Evolutionary conservation across 2,797 vertebrate genomes (phyloP).

Genomic region (Acridotheres tristis): DNA sequence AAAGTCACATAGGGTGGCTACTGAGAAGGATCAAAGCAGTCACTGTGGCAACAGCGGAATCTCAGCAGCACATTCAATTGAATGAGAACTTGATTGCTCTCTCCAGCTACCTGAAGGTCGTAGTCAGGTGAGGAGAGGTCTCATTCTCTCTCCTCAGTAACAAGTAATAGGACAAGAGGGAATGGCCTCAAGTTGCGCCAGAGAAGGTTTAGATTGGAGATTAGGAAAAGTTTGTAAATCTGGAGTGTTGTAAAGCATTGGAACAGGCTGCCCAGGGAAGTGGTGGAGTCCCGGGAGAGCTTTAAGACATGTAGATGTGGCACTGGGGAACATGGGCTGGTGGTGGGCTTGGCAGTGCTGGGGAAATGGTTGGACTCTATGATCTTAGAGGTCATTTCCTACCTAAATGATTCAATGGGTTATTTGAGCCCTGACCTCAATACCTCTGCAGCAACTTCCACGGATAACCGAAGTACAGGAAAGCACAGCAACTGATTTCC

Average conservation of each 20-base stretch:
- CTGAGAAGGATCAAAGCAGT: constrained; percentile 49
- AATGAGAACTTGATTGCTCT: neutral
- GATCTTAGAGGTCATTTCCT: neutral
- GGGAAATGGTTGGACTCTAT: neutral
- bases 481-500: neutral
- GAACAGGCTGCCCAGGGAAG: neutral
- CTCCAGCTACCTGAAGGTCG: neutral
- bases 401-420: neutral
- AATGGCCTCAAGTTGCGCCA: neutral
- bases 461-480: neutral
- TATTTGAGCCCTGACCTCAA: constrained; percentile 1
- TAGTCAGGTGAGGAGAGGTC: neutral
- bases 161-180: neutral
- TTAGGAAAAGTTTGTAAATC: neutral
- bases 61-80: constrained; percentile 7
- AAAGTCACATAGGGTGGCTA: neutral
- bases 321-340: neutral
- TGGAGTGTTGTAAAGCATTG: neutral
- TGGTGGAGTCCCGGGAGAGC: too few relatives aligned
- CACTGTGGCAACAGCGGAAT: constrained; percentile 37
- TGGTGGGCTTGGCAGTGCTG: neutral
- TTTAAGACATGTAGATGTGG: neutral
- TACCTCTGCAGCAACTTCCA: neutral
- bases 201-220: neutral
- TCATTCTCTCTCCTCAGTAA: neutral